phyloP scores from a whole-genome alignment of 2,888 invertebrate species.

The Tuta absoluta region DNA sequence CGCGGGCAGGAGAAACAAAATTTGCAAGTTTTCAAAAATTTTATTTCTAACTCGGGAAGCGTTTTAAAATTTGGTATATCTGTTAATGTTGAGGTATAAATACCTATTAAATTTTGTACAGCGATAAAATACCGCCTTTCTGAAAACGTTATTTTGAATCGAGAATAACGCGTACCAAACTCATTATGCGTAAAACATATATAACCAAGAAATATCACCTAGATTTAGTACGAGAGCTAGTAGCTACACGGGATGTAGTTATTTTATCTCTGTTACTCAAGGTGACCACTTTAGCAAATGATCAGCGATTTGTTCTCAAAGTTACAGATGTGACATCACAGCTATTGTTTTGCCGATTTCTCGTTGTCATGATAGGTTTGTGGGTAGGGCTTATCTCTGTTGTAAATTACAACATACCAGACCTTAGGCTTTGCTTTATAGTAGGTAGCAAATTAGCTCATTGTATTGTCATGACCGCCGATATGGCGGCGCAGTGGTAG shows the following conservation, averaged over 20 bases:
- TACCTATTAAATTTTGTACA: too few relatives aligned
- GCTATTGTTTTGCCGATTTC: constrained; percentile 14
- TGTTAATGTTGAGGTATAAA: too few relatives aligned
- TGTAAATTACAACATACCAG: not conserved
- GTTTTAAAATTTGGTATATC: too few relatives aligned
- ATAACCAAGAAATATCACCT: not conserved
- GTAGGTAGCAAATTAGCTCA: too few relatives aligned
- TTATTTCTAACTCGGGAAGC: too few relatives aligned
- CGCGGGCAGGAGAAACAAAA: too few relatives aligned
- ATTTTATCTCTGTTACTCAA: constrained; percentile 3
- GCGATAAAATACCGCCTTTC: too few relatives aligned
- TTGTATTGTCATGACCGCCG: too few relatives aligned
- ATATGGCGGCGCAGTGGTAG: too few relatives aligned
- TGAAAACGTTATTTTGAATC: too few relatives aligned
- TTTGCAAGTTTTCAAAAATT: too few relatives aligned
- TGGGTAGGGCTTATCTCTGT: constrained; percentile 2
- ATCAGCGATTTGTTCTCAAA: constrained; percentile 6
- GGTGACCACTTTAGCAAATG: constrained; percentile 10
- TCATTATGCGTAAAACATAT: not conserved
- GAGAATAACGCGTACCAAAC: too few relatives aligned
- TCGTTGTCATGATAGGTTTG: constrained; percentile 23
- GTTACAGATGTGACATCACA: constrained; percentile 5
- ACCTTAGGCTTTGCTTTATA: not conserved
- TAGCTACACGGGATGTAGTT: not conserved
- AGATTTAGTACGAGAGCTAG: not conserved